Base-by-base conservation (phyloP, 2,888 invertebrate species). In the Micoletzkya japonica region DNA sequence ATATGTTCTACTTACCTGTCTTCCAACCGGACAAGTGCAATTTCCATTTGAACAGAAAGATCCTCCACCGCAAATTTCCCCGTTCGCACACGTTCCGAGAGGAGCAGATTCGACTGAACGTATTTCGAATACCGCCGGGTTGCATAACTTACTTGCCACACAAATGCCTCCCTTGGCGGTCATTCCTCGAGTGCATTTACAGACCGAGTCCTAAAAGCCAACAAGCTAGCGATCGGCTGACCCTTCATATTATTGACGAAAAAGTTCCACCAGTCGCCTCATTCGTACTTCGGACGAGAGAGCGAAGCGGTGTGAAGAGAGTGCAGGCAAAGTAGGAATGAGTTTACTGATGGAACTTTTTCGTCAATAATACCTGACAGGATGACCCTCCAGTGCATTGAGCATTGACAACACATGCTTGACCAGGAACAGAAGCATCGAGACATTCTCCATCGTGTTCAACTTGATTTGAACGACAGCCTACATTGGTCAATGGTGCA, bases 301-400 rank as follows among this genome's bases (percentile, higher is more conserved):
- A n/a, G n/a, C n/a, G n/a, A n/a, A n/a, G n/a, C n/a, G n/a, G n/a
- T n/a, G n/a, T n/a, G n/a, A n/a, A n/a, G n/a, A n/a, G n/a, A n/a
- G n/a, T n/a, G n/a, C n/a, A n/a, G n/a, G n/a, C n/a, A n/a, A n/a
- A n/a, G n/a, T n/a, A n/a, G n/a, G n/a, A n/a, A n/a, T n/a, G n/a
- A n/a, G n/a, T n/a, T n/a, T n/a, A n/a, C n/a, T n/a, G n/a, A n/a
- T n/a, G n/a, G n/a, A n/a, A n/a, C n/a, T n/a, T n/a, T n/a, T n/a
- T n/a, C n/a, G n/a, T n/a, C n/a, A 44, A 32, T 7, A 28, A 26
- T 34, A 67, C 67, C 44, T 81, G 74, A 54, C 84, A 84, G 58
- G 79, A 80, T 28, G 81, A 78, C 37, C 84, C 82, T 26, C 81
- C 82, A 26, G 75, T 77, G 60, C 85, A 85, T 70, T 85, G 85